Evolutionary conservation across 1,140 invertebrate genomes (phyloP).

Genomic region (Chionoecetes opilio): DNA sequence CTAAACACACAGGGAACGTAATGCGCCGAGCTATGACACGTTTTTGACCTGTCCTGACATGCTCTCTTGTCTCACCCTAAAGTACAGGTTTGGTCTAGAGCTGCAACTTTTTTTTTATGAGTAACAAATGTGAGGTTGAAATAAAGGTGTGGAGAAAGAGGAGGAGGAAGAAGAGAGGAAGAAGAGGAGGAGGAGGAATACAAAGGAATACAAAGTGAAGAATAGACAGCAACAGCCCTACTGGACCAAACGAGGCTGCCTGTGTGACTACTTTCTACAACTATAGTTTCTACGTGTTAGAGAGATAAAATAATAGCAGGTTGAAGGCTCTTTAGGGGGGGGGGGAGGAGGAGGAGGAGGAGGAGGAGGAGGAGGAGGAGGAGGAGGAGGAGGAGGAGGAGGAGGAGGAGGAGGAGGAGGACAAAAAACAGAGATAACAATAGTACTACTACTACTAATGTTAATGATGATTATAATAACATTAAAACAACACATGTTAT

Average conservation of each 20-base stretch:
- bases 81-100: too few species aligned
- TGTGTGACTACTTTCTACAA: too few species aligned
- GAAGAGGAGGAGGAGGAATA: not conserved
- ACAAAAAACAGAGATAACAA: not conserved
- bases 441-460: not conserved
- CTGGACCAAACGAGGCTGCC: too few species aligned
- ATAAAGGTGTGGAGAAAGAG: not conserved
- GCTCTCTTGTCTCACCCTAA: too few species aligned
- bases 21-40: too few species aligned
- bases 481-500: too few species aligned
- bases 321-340: not conserved
- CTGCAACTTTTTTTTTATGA: too few species aligned
- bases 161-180: not conserved
- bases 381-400: constrained; percentile 23
- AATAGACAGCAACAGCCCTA: not conserved
- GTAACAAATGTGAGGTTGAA: too few species aligned
- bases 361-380: constrained; percentile 23
- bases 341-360: not conserved
- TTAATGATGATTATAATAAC: too few species aligned
- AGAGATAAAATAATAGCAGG: not conserved
- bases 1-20: too few species aligned
- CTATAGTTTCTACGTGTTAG: too few species aligned
- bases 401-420: not conserved
- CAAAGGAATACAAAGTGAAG: not conserved
- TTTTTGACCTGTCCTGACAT: too few species aligned